phyloP scores from a whole-genome alignment of 2,113 vertebrate species.

The Andinoacara biseriatus region DNA sequence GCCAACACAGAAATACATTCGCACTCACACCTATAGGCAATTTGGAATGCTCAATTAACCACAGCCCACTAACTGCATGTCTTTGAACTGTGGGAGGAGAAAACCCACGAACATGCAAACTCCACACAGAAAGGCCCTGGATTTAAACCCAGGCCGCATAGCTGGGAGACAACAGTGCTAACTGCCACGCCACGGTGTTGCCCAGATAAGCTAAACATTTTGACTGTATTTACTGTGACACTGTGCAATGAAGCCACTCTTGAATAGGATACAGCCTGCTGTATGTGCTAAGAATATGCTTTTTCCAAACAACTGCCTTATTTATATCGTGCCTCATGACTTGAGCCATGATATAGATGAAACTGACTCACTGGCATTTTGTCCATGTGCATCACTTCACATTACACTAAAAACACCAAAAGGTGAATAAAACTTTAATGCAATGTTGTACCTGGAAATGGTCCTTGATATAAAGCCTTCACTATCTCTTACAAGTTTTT shows the following conservation, averaged over 20 bases:
- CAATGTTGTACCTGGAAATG: no score
- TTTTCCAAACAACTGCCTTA: slow-evolving; percentile 8
- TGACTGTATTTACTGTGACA: neutral
- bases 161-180: no score
- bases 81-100: no score
- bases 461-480: slow-evolving; percentile 12
- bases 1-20: no score
- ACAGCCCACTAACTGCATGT: no score
- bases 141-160: no score
- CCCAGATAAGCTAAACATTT: neutral
- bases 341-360: slow-evolving; percentile 47
- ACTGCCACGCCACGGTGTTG: no score
- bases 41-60: no score
- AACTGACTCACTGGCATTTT: slow-evolving; percentile 55
- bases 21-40: no score
- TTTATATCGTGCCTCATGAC: slow-evolving; percentile 29
- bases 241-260: slow-evolving; percentile 27
- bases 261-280: slow-evolving; percentile 5
- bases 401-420: neutral
- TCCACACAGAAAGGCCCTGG: no score
- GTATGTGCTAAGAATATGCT: slow-evolving; percentile 7
- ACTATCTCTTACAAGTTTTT: slow-evolving; percentile 18
- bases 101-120: no score
- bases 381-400: slow-evolving; percentile 35
- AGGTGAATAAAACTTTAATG: no score